Evolutionary conservation across 2,113 vertebrate genomes (phyloP), one percentile per base, ranked within the genome.

Genomic region (Ancistrus triradiatus): DNA sequence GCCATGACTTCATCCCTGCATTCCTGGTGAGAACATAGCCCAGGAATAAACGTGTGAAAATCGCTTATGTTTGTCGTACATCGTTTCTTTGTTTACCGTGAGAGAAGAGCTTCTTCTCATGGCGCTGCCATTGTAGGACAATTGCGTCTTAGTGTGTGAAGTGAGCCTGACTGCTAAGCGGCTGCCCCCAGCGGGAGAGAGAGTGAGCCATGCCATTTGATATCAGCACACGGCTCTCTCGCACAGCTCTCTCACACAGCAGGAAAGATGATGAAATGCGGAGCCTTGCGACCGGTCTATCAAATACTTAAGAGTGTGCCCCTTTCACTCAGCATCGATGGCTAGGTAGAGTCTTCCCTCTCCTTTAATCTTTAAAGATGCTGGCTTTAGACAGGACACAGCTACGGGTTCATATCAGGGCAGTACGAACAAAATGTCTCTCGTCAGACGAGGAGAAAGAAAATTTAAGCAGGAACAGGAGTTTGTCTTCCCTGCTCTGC

Each of bases 171-270:
- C 43, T 50, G 2, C 66, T 65, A 56, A 72, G 59, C 40, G 8
- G 9, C 50, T 27, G 38, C 9, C 21, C 72, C 40, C 67, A 57
- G 67, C 19, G 53, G 43, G 64, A 28, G 13, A 43, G 42, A 43
- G 57, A 52, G 25, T n/a, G 35, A 14, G 52, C 18, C 56, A 44
- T 58, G 48, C 15, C 4, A 21, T 72, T 61, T 72, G 69, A 72
- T 75, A 74, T 74, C 48, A 17, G 56, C 33, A 19, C 44, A 50
- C 43, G 35, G 57, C 46, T 65, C 50, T 69, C 72, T 24, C 38
- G 44, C 66, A 7, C 43, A 43, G 57, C 46, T 65, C 50, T 69
- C 72, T 24, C 38, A 50, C 66, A 7, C 66, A 74, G 67, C 22
- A 7, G 72, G 73, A 47, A 27, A 59, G 6, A 51, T 11, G 35